Conservation (phyloP, 2,888 invertebrate genomes). For the Plebejus melissa region DNA sequence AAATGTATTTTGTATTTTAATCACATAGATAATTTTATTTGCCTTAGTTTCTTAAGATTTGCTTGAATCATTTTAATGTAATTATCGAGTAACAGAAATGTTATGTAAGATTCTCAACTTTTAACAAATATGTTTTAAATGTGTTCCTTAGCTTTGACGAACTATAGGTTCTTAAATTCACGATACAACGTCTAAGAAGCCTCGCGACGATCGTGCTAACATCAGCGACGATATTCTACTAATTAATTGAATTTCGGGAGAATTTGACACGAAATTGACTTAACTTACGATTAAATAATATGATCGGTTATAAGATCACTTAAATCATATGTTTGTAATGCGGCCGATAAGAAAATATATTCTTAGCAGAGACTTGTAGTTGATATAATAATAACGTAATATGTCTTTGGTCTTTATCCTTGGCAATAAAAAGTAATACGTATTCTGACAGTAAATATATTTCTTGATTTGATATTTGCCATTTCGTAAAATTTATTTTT, state of each 20-base stretch:
- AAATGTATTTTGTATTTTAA: too few relatives aligned
- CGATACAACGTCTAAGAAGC: constrained; percentile 51
- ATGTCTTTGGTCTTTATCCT: background rate
- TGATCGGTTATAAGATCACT: constrained; percentile 34
- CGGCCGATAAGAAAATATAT: background rate
- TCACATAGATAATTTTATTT: too few relatives aligned
- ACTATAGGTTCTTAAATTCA: constrained; percentile 43
- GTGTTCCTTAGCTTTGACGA: too few relatives aligned
- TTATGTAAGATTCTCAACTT: too few relatives aligned
- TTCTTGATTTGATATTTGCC: too few relatives aligned
- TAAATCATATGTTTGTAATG: constrained; percentile 37
- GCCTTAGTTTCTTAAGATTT: too few relatives aligned
- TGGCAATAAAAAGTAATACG: background rate
- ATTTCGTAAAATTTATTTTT: too few relatives aligned
- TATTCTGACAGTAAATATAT: background rate
- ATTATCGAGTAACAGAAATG: too few relatives aligned
- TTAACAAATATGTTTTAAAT: too few relatives aligned
- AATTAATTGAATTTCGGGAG: constrained; percentile 79
- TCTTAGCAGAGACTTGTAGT: background rate
- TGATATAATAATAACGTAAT: background rate
- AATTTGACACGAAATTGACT: constrained; percentile 78
- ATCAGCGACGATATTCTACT: constrained; percentile 55
- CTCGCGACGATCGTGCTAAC: constrained; percentile 31
- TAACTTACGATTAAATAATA: constrained; percentile 55
- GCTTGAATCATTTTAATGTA: too few relatives aligned